phyloP scores from a whole-genome alignment of 2,113 vertebrate species.

The Muntiacus muntjak region DNA sequence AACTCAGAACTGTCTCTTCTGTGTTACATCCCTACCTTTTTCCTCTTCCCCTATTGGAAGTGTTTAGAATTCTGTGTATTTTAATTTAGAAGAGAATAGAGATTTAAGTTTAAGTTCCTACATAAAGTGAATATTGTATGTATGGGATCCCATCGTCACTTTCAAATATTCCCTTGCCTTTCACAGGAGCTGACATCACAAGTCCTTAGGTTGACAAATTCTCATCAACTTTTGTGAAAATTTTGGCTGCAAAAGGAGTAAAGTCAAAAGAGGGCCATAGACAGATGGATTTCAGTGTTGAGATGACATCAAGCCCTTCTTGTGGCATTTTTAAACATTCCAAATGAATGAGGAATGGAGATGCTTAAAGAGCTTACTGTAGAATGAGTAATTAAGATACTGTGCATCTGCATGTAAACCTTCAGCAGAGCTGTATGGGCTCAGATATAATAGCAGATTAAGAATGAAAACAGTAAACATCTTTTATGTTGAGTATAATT shows the following conservation, averaged over 20 bases:
- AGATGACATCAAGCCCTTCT: conserved; percentile 49
- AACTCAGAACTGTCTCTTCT: not conserved
- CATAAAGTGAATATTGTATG: not conserved
- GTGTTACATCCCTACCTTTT: not conserved
- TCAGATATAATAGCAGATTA: not conserved
- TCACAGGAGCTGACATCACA: conserved; percentile 41
- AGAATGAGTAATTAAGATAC: conserved; percentile 34
- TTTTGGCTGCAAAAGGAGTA: conserved; percentile 46
- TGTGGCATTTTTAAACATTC: conserved; percentile 35
- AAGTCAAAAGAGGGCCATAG: conserved; percentile 45
- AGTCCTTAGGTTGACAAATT: conserved; percentile 51
- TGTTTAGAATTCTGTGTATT: not conserved
- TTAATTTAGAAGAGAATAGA: conserved; percentile 24
- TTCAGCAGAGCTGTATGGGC: not conserved
- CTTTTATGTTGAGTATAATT: not conserved
- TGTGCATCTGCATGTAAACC: not conserved
- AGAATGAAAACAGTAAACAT: not conserved
- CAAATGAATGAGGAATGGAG: conserved; percentile 29
- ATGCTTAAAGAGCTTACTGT: conserved; percentile 28
- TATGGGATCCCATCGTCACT: conserved; percentile 18
- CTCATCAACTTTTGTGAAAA: conserved; percentile 42
- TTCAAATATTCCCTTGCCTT: conserved; percentile 40
- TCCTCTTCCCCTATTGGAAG: not conserved
- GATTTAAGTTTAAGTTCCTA: conserved; percentile 28
- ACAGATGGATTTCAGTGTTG: conserved; percentile 51